Base-by-base conservation (phyloP, 2,113 vertebrate species). In the Cinclus cinclus region DNA sequence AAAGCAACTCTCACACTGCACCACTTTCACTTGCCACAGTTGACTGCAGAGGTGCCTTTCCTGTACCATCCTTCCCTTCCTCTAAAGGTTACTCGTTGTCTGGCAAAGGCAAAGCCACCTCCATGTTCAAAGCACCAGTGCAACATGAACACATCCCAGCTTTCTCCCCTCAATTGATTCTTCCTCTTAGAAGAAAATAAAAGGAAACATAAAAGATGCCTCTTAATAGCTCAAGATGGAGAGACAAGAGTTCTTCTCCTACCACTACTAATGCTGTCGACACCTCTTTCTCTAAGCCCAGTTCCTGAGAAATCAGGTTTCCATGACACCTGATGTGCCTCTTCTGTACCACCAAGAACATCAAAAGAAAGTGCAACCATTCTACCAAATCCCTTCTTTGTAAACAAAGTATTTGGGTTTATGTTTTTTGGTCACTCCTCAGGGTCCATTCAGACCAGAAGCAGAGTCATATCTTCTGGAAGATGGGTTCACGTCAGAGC, bases 11-110 rank as follows among this genome's bases (percentile, higher is more conserved):
- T 68, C 18, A 7, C 7, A 5, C 6, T 18, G 47, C 13, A 39
- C 70, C 50, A 31, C 41, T 21, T 67, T 13, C 16, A 22, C 10
- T n/a, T 30, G 24, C 7, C 25, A 18, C 0, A 0, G 24, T 11
- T 10, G 11, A 28, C 52, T 28, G 17, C 5, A 5, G 49, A 49
- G 7, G 3, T 33, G 49, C 22, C 49, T 39, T 37, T 92, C 16
- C 58, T 52, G 4, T 30, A 25, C 33, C 37, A 41, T 35, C 25
- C 46, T 56, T 81, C 33, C n/a, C 42, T 82, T 91, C 35, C 58
- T 60, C 11, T 59, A 70, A 39, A 76, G 35, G 24, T 11, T 59
- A 12, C 21, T 41, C 42, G 7, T 19, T 37, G 42, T 33, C 17
- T 41, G 39, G 31, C 31, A 89, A 79, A 83, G 63, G 25, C 56